Conservation (phyloP, 2,113 vertebrate genomes). For the Prinia subflava region DNA sequence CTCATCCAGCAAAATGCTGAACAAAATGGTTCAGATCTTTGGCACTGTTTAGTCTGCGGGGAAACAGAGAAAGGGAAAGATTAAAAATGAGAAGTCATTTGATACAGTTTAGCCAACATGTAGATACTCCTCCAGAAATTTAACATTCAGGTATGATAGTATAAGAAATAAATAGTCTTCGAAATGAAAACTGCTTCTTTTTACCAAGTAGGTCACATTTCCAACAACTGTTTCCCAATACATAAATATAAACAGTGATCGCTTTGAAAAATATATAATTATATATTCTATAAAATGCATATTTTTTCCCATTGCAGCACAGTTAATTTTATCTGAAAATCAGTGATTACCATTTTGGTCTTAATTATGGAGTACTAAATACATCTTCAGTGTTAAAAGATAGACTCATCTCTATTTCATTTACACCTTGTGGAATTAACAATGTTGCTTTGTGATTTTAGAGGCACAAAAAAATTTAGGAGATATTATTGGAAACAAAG, state of each 20-base stretch:
- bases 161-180: conserved; percentile 22
- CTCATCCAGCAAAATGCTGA: not conserved
- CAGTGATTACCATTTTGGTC: conserved; percentile 63
- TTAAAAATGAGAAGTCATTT: not conserved
- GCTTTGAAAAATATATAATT: conserved; percentile 73
- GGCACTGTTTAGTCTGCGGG: not conserved
- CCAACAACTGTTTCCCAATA: conserved; percentile 47
- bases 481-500: not conserved
- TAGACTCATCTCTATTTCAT: not conserved
- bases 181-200: conserved; percentile 35
- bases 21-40: not conserved
- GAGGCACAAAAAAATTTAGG: not conserved
- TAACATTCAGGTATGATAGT: not conserved
- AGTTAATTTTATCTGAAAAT: conserved; percentile 73
- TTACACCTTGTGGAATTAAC: not conserved
- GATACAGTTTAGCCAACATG: not conserved
- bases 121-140: not conserved
- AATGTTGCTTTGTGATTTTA: conserved; percentile 6
- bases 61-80: not conserved
- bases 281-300: conserved; percentile 54
- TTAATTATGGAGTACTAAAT: conserved; percentile 59
- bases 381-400: conserved; percentile 45
- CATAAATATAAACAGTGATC: conserved; percentile 68
- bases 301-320: conserved; percentile 53
- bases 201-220: conserved; percentile 57